Percentiles rank a stretch among this genome's conserved stretches.
Conservation (phyloP, 2,113 vertebrate species). For the Anolis sagrei region DNA sequence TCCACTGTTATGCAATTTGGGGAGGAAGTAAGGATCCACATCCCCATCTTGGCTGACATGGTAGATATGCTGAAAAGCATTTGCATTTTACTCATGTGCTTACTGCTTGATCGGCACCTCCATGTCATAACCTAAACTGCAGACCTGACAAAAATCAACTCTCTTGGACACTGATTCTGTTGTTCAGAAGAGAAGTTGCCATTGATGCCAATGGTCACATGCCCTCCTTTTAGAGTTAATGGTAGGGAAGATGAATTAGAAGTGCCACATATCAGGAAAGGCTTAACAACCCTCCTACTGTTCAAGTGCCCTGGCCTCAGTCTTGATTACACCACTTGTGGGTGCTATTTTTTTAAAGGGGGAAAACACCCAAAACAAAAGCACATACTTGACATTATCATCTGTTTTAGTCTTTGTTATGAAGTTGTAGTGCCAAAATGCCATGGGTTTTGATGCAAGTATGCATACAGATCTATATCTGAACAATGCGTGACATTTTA, state of each 20-base stretch:
- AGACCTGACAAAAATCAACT: neutral
- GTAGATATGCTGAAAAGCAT: too few species aligned
- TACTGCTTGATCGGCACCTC: neutral
- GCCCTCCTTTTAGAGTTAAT: neutral
- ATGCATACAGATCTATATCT: slow-evolving; percentile 23
- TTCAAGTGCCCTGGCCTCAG: neutral
- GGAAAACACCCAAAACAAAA: neutral
- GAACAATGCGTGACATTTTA: slow-evolving; percentile 28
- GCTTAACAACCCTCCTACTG: neutral
- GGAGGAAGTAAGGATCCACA: too few species aligned
- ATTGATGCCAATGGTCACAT: neutral
- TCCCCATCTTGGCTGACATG: too few species aligned
- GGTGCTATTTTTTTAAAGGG: neutral
- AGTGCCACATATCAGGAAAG: neutral
- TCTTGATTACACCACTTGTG: neutral
- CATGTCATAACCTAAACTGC: neutral
- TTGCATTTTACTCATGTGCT: too few species aligned
- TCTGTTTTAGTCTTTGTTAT: slow-evolving; percentile 9
- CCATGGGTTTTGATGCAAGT: neutral
- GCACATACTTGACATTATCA: neutral
- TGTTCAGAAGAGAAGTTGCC: neutral
- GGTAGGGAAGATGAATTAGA: neutral
- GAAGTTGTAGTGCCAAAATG: slow-evolving; percentile 9
- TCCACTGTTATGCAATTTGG: too few species aligned
- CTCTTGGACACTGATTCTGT: neutral